These are phyloP conservation scores for Hoplostethus mediterraneus DNA, from an alignment of 2,797 vertebrate species.

Conservation along the genomic window DNA sequence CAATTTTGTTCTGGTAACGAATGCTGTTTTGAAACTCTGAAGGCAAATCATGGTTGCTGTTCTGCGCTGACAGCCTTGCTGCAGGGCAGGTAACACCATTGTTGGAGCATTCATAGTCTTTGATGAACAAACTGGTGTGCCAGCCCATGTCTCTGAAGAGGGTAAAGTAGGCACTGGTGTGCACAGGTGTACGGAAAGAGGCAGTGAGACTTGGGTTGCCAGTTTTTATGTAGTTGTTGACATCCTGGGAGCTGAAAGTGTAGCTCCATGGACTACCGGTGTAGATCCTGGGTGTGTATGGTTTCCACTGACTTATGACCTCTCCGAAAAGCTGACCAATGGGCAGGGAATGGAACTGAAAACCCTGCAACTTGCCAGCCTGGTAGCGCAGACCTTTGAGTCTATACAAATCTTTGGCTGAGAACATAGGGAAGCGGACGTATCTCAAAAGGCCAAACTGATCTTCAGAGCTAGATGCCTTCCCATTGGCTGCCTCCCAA, in stretches of 20 bases:
- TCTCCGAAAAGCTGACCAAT: background rate
- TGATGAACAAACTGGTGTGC: constrained; percentile 23
- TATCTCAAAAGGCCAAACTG: constrained; percentile 41
- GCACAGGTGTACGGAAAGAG: constrained; percentile 56
- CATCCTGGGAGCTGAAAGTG: constrained; percentile 2
- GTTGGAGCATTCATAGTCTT: constrained; percentile 42
- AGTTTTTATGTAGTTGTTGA: background rate
- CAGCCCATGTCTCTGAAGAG: constrained; percentile 1
- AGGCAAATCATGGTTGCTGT: no score
- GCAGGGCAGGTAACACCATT: constrained; percentile 24
- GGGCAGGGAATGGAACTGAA: constrained; percentile 76
- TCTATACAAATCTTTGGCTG: constrained; percentile 61
- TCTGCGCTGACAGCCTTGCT: no score
- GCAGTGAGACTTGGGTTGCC: no score
- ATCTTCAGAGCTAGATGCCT: constrained; percentile 5
- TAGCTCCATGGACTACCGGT: constrained; percentile 70
- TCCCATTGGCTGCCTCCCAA: constrained; percentile 55
- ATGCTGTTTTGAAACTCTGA: constrained; percentile 25
- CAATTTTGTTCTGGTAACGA: constrained; percentile 61
- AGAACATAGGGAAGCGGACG: constrained; percentile 78
- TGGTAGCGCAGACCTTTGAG: constrained; percentile 50
- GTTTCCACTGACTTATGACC: constrained; percentile 4
- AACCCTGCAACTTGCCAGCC: constrained; percentile 50
- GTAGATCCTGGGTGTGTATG: constrained; percentile 60
- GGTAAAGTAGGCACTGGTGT: constrained; percentile 53